A percentile compares a stretch with the other conserved stretches of the same genome.
phyloP scores from a whole-genome alignment of 2,113 vertebrate species.

The Malurus melanocephalus region DNA sequence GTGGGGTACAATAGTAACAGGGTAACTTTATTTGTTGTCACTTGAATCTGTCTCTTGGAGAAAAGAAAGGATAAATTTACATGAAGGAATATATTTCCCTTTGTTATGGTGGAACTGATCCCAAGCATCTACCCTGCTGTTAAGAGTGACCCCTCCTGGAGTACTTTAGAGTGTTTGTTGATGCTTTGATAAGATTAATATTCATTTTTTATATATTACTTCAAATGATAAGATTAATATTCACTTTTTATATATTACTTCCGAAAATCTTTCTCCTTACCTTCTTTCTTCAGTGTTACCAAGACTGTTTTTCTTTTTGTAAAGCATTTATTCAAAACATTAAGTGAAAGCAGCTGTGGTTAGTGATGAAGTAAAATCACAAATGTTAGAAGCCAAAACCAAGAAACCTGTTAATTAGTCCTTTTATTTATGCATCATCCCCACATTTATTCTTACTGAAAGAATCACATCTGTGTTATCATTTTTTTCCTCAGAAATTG shows the following conservation, averaged over 20 bases:
- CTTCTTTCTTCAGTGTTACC: not conserved
- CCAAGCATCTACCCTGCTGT: not conserved
- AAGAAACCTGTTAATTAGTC: not conserved
- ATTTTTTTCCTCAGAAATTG: not conserved
- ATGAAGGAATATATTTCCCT: not conserved
- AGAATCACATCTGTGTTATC: not conserved
- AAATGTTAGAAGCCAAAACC: not conserved
- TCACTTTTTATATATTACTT: not conserved
- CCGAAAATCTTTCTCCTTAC: not conserved
- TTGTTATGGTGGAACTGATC: not conserved
- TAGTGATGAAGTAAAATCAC: not conserved
- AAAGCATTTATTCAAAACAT: not conserved
- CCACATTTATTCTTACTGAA: not conserved
- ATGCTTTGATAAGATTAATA: not conserved
- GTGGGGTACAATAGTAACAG: not conserved
- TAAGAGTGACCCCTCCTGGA: not conserved
- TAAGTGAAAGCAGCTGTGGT: not conserved
- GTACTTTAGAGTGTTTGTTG: not conserved
- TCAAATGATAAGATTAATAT: not conserved
- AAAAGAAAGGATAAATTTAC: not conserved
- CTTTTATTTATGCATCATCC: not conserved
- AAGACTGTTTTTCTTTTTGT: not conserved
- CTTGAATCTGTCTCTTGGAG: not conserved
- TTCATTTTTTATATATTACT: not conserved
- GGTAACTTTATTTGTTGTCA: not conserved